A percentile compares a stretch with the other conserved stretches of the same genome.
phyloP scores from a whole-genome alignment of 2,113 vertebrate genomes.

The Cricetomys ansorgei region DNA sequence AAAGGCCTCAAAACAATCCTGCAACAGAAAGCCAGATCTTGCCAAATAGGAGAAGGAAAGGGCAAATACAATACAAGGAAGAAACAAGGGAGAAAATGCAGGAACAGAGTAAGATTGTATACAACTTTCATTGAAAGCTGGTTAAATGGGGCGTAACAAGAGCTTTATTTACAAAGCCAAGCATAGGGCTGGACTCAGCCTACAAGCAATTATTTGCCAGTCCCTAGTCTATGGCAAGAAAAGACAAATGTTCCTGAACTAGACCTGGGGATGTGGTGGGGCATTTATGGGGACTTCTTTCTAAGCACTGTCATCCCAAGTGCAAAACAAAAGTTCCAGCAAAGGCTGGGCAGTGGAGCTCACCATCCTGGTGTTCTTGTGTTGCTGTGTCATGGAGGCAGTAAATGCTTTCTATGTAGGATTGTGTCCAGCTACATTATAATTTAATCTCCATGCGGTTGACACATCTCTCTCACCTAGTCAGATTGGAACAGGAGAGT shows the following conservation, averaged over 20 bases:
- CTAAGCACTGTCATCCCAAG: background rate
- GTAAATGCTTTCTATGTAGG: background rate
- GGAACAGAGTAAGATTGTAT: conserved; percentile 27
- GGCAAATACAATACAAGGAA: conserved; percentile 99
- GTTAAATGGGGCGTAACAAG: conserved; percentile 68
- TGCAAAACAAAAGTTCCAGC: background rate
- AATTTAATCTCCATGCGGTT: accelerated
- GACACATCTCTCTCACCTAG: background rate
- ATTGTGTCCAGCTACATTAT: background rate
- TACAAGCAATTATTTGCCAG: background rate
- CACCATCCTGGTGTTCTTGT: background rate
- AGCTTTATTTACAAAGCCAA: background rate
- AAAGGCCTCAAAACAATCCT: conserved; percentile 99
- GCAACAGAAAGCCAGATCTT: conserved; percentile 98
- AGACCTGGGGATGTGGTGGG: background rate
- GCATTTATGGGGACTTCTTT: background rate
- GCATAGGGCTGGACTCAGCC: background rate
- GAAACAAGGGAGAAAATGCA: conserved; percentile 97
- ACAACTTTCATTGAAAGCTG: conserved; percentile 89
- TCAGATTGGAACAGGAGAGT: conserved; percentile 7
- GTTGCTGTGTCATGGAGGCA: background rate
- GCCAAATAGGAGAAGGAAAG: conserved; percentile 97
- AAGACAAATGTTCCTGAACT: background rate
- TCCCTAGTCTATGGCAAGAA: background rate
- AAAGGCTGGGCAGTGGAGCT: background rate